phyloP scores from a whole-genome alignment of 2,113 vertebrate species.

The Phycodurus eques region DNA sequence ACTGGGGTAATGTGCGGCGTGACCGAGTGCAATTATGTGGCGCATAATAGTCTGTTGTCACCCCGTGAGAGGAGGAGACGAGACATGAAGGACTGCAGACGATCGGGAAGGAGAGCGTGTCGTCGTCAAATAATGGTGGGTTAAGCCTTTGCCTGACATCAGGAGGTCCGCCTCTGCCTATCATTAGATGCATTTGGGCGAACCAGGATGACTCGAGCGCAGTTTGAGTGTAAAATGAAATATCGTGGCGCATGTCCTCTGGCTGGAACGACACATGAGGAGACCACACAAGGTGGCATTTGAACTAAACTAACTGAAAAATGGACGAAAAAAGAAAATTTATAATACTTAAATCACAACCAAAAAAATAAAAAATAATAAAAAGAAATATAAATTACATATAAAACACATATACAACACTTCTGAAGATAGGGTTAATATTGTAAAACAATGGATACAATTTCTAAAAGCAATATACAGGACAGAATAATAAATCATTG shows the following conservation, averaged over 20 bases:
- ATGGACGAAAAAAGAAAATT: no score
- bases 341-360: no score
- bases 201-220: neutral
- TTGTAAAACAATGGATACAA: no score
- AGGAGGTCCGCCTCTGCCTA: neutral
- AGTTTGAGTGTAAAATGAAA: neutral
- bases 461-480: no score
- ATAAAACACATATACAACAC: no score
- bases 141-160: neutral
- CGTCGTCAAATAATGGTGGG: neutral
- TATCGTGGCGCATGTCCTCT: neutral
- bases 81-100: neutral
- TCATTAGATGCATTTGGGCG: neutral
- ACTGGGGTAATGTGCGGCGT: constrained; percentile 1
- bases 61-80: neutral
- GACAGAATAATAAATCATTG: no score
- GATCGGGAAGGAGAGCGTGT: neutral
- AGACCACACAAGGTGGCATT: no score
- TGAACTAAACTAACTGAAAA: no score
- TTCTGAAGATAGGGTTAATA: no score
- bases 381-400: no score
- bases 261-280: neutral
- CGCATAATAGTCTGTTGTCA: constrained; percentile 3
- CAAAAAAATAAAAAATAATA: no score
- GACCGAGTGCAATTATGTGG: constrained; percentile 4